Evolutionary conservation across 2,888 invertebrate genomes (phyloP), one percentile per base, ranked within the genome.

Genomic region (Mesoligia furuncula): DNA sequence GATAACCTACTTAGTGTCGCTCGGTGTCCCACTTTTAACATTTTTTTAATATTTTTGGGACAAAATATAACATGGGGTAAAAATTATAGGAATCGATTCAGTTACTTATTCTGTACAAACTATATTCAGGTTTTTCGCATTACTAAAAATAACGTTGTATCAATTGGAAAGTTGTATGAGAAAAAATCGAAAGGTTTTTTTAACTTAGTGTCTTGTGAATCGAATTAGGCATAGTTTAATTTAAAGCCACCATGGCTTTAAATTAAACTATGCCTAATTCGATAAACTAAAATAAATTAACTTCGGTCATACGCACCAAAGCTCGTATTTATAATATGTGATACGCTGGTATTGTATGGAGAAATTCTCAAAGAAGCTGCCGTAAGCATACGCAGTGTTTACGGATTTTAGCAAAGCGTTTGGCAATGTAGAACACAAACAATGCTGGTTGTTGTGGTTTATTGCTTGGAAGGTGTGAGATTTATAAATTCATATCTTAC

Each of bases 371-470:
- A 54, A 71, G 73, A 20, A 61, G 1, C 36, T 61, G 27, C 36
- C 24, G 24, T 27, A 39, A 27, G 8, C 42, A 51, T 17, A 51
- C 5, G 42, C 42, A 54, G 54, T 54, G 54, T 24, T 17, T 31
- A 65, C 4, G 4, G 39, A 66, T 39, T 67, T 61, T 42, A 61
- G 15, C 15, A 31, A 51, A 68, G 68, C 39, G 15, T 77, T 77
- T 77, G 78, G 67, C 39, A 51, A 51, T 61, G 31, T 78, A 78
- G 11, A 39, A 17, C 36, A 69, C n/a, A 36, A n/a, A 13, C 59
- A 36, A 36, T 48, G 31, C 24, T 31, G 11, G 64, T 39, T 24
- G 24, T 20, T 20, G 31, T 36, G 8, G 54, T 69, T 69, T 54
- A n/a, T 11, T 36, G n/a, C 4, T 36, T 39, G 11, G 20, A 39